Conservation (phyloP, 2,797 vertebrate genomes). For the Urosaurus nigricauda region DNA sequence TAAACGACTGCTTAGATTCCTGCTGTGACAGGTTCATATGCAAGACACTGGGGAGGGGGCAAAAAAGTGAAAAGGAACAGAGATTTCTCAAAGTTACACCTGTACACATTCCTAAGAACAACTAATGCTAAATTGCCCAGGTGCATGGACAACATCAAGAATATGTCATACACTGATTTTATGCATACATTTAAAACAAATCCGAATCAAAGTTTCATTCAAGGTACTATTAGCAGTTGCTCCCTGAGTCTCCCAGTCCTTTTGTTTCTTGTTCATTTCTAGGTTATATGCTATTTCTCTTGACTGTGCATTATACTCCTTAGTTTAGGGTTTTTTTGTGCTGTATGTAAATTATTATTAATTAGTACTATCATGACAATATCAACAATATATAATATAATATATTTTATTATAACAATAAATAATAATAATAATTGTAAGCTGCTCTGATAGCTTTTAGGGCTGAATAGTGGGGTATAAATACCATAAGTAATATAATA, state of each 20-base stretch:
- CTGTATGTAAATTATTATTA: background rate
- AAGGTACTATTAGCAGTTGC: background rate
- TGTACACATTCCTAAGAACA: background rate
- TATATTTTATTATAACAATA: too few relatives aligned
- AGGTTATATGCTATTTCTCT: background rate
- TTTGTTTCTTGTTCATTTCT: background rate
- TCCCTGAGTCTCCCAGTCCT: background rate
- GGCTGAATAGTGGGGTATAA: too few relatives aligned
- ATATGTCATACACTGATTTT: background rate
- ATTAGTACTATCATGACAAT: background rate
- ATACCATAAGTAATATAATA: too few relatives aligned
- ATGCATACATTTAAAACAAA: background rate
- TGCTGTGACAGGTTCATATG: background rate
- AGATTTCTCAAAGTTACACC: background rate
- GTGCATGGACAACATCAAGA: background rate
- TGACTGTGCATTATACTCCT: background rate
- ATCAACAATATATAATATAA: too few relatives aligned
- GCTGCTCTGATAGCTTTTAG: too few relatives aligned
- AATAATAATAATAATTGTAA: too few relatives aligned
- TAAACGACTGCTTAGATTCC: conserved; percentile 5
- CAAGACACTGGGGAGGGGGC: background rate
- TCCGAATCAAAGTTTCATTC: background rate
- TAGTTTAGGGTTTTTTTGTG: background rate
- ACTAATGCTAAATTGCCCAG: too few relatives aligned
- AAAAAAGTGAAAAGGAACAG: background rate